phyloP scores from a whole-genome alignment of 2,888 invertebrate genomes.

The Periphyllus acericola region DNA sequence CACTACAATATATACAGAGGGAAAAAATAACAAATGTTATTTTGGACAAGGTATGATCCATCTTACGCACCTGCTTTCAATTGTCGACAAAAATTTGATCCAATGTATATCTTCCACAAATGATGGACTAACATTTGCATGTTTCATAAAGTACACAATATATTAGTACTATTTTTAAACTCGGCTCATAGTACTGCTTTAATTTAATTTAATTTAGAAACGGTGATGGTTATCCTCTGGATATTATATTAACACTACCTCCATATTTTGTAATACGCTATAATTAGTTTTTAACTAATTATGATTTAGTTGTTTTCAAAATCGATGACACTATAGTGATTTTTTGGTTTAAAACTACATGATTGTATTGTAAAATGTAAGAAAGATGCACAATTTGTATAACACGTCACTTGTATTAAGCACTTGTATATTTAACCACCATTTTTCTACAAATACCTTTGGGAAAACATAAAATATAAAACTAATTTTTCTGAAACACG shows the following conservation, averaged over 20 bases:
- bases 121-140: background rate
- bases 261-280: background rate
- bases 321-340: background rate
- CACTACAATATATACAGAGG: background rate
- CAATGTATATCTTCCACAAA: background rate
- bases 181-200: background rate
- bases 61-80: slow-evolving; percentile 4
- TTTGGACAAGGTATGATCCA: background rate
- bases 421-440: background rate
- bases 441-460: background rate
- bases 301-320: background rate
- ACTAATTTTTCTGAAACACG: slow-evolving; percentile 36
- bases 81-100: background rate
- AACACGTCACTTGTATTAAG: background rate
- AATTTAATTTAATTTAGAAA: background rate
- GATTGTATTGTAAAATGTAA: background rate
- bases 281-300: background rate
- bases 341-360: background rate
- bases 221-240: background rate
- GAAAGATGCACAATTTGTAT: background rate
- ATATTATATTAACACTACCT: background rate
- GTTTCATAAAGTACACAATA: too few relatives aligned
- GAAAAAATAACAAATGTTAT: background rate
- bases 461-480: background rate
- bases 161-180: too few relatives aligned